Evolutionary conservation across 1,140 invertebrate species (phyloP), one percentile per base, ranked within the genome.

Genomic region (Panulirus ornatus): DNA sequence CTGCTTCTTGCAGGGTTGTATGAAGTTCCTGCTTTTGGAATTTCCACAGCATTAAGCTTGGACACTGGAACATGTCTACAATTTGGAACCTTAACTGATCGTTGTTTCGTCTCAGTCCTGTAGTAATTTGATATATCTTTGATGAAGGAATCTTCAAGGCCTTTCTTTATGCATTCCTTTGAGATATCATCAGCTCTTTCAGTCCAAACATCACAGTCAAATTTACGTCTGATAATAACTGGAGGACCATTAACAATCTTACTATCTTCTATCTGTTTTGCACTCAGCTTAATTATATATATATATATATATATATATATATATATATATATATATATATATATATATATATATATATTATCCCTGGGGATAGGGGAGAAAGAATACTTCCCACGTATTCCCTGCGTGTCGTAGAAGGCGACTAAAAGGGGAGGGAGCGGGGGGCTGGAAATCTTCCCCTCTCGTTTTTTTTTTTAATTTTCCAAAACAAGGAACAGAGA

Each of bases 1-100:
- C 34, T 1, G 85, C 85, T 34, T 44, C 38, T 47, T 66, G 27
- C 19, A 88, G 85, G 85, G 38, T 88, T 88, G 54, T 88, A 88
- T 30, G 85, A 88, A 1, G 58, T 34, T 75, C 83, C 83, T 44
- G 40, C 42, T 27, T 70, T 3, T 34, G 83, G 83, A 36, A 47
- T 27, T 6, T 14, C 1, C 38, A 85, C 83, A 54, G 83, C n/a
- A 42, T 71, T 42, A 14, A 85, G 66, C 22, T 42, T 73, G 22
- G 83, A 85, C 16, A 42, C 22, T 40, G 58, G 58, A 22, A 51
- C 30, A 47, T 73, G 51, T 51, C 70, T 85, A 40, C 19, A 6
- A 22, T 71, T 75, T n/a, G 83, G 83, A 8, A 85, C 83, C 8
- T 85, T 85, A 42, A 85, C 36, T n/a, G 83, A 70, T 14, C 71